Percentiles rank a stretch among this genome's conserved stretches.
Conservation (phyloP, 2,888 invertebrate species). For the Osedax frankpressi region DNA sequence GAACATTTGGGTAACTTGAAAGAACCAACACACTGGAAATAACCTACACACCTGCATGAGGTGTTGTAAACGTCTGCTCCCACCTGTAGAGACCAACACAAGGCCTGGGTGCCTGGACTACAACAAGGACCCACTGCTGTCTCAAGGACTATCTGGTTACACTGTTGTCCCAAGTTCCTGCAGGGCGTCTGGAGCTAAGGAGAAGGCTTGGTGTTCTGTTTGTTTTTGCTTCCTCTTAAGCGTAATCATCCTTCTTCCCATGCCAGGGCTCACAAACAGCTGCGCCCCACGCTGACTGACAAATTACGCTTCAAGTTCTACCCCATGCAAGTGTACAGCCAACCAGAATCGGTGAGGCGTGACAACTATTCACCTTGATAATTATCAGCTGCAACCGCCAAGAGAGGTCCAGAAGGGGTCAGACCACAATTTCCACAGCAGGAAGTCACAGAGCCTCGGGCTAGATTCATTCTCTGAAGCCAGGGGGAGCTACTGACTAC, state of each 20-base stretch:
- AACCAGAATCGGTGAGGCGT: background rate
- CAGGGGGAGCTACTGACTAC: constrained; percentile 3
- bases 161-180: background rate
- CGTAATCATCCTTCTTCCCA: background rate
- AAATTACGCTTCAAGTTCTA: background rate
- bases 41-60: background rate
- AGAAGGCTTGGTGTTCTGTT: background rate
- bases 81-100: background rate
- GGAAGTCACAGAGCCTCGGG: background rate
- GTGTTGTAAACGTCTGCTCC: background rate
- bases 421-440: constrained; percentile 2
- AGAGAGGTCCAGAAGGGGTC: background rate
- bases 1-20: background rate
- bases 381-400: background rate
- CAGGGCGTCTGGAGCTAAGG: background rate
- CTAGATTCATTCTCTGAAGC: background rate
- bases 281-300: background rate
- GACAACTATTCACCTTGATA: background rate
- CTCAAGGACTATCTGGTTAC: constrained; percentile 3
- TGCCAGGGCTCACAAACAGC: constrained; percentile 2
- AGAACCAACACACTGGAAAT: constrained; percentile 2
- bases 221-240: constrained; percentile 8
- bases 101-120: constrained; percentile 1
- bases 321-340: background rate
- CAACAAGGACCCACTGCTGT: constrained; percentile 4